These are phyloP conservation scores for Heterodera filipjevi DNA, from an alignment of 2,888 invertebrate species.

Conservation along the genomic window DNA sequence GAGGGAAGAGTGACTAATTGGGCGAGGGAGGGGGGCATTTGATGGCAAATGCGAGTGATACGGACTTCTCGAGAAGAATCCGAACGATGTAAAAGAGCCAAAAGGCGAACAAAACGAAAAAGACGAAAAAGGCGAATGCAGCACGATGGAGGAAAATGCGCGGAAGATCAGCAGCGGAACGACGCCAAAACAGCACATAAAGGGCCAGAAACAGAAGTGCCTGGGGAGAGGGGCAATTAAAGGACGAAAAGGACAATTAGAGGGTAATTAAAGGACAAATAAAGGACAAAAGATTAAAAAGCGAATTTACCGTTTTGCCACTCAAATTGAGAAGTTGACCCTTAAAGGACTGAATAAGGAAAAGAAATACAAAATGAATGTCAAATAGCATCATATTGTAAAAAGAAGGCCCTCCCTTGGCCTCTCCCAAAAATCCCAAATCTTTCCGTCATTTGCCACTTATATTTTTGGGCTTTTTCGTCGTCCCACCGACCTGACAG, in stretches of 20 bases:
- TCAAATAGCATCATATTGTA: background rate
- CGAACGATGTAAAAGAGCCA: slow-evolving; percentile 98
- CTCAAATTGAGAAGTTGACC: slow-evolving; percentile 54
- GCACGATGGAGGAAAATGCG: slow-evolving; percentile 53
- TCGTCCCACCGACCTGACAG: slow-evolving; percentile 43
- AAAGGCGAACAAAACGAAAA: slow-evolving; percentile 90
- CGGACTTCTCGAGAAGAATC: slow-evolving; percentile 67
- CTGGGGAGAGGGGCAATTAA: background rate
- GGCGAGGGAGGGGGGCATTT: background rate
- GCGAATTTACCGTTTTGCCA: slow-evolving; percentile 48
- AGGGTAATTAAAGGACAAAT: background rate
- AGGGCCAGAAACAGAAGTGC: slow-evolving; percentile 46
- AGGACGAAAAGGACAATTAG: background rate
- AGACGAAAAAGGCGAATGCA: slow-evolving; percentile 63
- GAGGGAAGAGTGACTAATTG: no score
- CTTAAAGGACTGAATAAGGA: slow-evolving; percentile 6
- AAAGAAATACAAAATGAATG: background rate
- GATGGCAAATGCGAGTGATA: no score
- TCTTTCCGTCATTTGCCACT: background rate
- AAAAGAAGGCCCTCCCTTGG: no score
- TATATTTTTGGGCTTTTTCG: background rate
- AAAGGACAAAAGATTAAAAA: no score
- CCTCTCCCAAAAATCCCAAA: background rate
- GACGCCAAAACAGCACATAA: slow-evolving; percentile 41
- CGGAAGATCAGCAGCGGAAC: slow-evolving; percentile 54